Conservation (phyloP, 2,888 invertebrate genomes). For the Campaea margaritaria region DNA sequence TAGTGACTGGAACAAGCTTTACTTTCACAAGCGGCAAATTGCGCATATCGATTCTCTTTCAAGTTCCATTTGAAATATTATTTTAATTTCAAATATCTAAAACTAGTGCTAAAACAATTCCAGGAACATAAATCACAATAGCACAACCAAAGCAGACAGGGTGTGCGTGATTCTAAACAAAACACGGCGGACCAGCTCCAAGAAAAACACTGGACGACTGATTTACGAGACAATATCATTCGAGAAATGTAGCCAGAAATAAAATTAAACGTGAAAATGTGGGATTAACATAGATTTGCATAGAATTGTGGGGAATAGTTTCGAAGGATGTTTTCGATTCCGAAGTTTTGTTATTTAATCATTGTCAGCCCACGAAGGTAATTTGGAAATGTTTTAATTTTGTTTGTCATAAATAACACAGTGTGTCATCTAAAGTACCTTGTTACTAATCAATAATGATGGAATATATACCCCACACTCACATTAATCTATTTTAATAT, state of each 20-base stretch:
- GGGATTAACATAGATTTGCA: conserved; percentile 72
- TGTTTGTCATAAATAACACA: conserved; percentile 13
- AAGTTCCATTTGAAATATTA: conserved; percentile 44
- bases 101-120: conserved; percentile 65
- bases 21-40: neutral
- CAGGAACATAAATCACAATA: conserved; percentile 76
- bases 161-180: conserved; percentile 84
- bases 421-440: neutral
- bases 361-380: conserved; percentile 13
- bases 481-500: neutral
- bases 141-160: conserved; percentile 68
- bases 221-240: conserved; percentile 83
- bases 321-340: conserved; percentile 35
- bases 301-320: conserved; percentile 46
- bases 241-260: conserved; percentile 79
- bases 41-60: conserved; percentile 31
- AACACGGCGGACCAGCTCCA: conserved; percentile 75
- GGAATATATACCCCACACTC: neutral
- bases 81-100: conserved; percentile 49
- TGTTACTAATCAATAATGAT: neutral
- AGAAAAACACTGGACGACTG: conserved; percentile 82
- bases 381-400: conserved; percentile 18
- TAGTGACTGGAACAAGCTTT: neutral
- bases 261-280: conserved; percentile 76
- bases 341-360: conserved; percentile 22